Evolutionary conservation across 2,888 invertebrate species (phyloP).

Genomic region (Scaptomyza flava): DNA sequence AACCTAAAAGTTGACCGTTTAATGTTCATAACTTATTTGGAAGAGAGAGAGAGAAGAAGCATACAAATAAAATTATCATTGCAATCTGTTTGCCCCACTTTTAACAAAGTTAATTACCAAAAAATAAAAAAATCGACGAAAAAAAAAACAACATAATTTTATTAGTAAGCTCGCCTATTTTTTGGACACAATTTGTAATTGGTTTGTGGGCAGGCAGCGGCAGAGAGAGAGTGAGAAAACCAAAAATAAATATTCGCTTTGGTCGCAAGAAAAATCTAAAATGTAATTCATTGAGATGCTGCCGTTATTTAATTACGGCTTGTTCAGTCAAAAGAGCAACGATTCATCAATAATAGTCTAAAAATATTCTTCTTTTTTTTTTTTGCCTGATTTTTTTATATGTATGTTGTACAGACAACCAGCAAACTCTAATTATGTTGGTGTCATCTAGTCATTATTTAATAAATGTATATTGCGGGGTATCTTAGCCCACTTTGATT

Average conservation of each 20-base stretch:
- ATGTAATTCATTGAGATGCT: slow-evolving; percentile 33
- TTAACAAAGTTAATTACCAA: slow-evolving; percentile 59
- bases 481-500: slow-evolving; percentile 61
- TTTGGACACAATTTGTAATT: slow-evolving; percentile 46
- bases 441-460: slow-evolving; percentile 76
- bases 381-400: slow-evolving; percentile 5
- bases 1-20: slow-evolving; percentile 30
- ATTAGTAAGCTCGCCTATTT: slow-evolving; percentile 37
- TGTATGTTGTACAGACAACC: too few species aligned
- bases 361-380: neutral
- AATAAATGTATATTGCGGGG: slow-evolving; percentile 55
- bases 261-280: slow-evolving; percentile 22
- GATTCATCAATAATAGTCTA: slow-evolving; percentile 55
- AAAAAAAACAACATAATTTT: slow-evolving; percentile 48
- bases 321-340: slow-evolving; percentile 21
- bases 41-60: neutral
- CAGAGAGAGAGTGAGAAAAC: neutral
- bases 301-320: slow-evolving; percentile 39
- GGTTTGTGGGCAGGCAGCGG: slow-evolving; percentile 29
- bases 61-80: slow-evolving; percentile 19
- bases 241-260: slow-evolving; percentile 32
- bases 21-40: slow-evolving; percentile 24
- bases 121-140: slow-evolving; percentile 27
- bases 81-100: slow-evolving; percentile 47
- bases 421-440: too few species aligned